Evolutionary conservation across 2,797 vertebrate genomes (phyloP).

Genomic region (Thamnophis elegans): DNA sequence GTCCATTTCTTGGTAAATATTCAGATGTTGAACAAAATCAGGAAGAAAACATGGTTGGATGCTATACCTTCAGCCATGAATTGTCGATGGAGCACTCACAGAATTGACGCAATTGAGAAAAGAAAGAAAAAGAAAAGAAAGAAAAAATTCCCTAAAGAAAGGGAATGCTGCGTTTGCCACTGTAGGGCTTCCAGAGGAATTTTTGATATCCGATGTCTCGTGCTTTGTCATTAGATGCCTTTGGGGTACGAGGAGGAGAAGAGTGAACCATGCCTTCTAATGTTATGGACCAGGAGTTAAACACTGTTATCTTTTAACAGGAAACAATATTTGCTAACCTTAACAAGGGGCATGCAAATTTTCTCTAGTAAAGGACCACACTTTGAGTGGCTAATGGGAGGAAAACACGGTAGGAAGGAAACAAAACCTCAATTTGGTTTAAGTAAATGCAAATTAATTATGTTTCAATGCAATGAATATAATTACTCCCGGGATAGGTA

Average conservation of each 20-base stretch:
- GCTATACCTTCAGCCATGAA: not conserved
- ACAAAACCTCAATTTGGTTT: not conserved
- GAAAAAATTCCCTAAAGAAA: not conserved
- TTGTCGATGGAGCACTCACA: not conserved
- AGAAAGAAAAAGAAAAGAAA: not conserved
- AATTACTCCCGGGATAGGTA: not conserved
- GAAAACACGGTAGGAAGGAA: not conserved
- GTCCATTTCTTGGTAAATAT: not conserved
- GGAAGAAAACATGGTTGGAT: not conserved
- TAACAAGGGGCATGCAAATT: not conserved
- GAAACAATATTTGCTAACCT: not conserved
- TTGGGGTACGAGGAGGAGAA: not conserved
- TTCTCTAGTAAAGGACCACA: not conserved
- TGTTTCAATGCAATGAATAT: not conserved
- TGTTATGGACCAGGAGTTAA: not conserved
- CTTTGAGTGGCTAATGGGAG: not conserved
- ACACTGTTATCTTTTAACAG: not conserved
- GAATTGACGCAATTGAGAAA: not conserved
- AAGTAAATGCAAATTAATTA: not conserved
- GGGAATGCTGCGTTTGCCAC: not conserved
- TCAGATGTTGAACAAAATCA: not conserved
- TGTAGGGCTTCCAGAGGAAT: not conserved
- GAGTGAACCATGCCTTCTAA: not conserved
- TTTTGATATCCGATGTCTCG: not conserved
- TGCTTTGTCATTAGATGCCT: not conserved